These are phyloP conservation scores for Eriocheir sinensis DNA, from an alignment of 1,140 invertebrate species.

Conservation along the genomic window DNA sequence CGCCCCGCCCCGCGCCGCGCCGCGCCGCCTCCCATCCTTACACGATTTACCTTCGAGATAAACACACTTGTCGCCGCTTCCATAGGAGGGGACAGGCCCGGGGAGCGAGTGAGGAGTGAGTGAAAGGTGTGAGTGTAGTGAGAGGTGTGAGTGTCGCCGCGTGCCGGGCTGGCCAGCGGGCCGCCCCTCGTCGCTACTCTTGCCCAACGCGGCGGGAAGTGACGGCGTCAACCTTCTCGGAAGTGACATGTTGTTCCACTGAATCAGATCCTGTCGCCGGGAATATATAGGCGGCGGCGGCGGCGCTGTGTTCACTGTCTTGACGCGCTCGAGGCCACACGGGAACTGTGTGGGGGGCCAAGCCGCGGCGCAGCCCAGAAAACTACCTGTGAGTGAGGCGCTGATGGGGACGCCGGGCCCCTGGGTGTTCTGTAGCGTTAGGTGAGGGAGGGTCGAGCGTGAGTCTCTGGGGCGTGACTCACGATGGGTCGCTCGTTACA, in stretches of 20 bases:
- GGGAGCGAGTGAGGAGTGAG: too few relatives aligned
- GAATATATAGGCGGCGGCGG: not conserved
- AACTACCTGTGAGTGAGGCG: too few relatives aligned
- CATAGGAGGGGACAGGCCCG: too few relatives aligned
- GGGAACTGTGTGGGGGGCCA: too few relatives aligned
- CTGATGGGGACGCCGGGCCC: too few relatives aligned
- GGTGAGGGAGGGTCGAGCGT: too few relatives aligned
- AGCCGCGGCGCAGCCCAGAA: too few relatives aligned
- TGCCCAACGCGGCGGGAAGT: slow-evolving; percentile 29
- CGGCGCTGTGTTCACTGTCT: not conserved
- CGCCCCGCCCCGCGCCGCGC: not conserved
- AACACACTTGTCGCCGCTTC: too few relatives aligned
- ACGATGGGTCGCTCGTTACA: too few relatives aligned
- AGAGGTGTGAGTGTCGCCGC: not conserved
- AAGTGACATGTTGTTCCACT: slow-evolving; percentile 39
- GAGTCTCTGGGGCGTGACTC: too few relatives aligned
- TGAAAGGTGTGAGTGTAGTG: not conserved
- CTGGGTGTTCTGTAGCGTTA: too few relatives aligned
- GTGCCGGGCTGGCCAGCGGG: not conserved
- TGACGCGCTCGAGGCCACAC: too few relatives aligned
- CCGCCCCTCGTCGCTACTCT: not conserved
- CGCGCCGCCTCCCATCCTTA: not conserved
- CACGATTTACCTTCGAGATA: not conserved
- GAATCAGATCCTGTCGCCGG: slow-evolving; percentile 41
- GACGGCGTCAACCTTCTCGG: slow-evolving; percentile 21